These are phyloP conservation scores for Lota lota DNA, from an alignment of 2,113 vertebrate genomes.

Conservation along the genomic window DNA sequence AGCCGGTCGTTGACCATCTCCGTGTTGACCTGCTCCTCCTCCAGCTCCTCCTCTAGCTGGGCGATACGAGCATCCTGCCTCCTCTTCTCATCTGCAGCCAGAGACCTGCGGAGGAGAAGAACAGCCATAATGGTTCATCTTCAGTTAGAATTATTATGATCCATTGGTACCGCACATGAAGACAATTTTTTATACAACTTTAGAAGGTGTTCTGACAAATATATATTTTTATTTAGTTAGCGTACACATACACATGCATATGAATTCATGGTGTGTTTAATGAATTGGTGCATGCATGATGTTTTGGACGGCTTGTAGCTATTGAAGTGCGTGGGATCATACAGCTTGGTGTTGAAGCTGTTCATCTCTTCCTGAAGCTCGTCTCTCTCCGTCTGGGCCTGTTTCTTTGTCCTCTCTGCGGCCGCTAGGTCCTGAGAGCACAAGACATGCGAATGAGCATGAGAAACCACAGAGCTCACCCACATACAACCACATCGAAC, in stretches of 20 bases:
- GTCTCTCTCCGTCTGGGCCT: slow-evolving; percentile 88
- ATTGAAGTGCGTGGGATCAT: slow-evolving; percentile 34
- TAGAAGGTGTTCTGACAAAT: background rate
- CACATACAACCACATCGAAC: no score
- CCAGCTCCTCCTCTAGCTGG: slow-evolving; percentile 92
- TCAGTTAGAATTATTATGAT: no score
- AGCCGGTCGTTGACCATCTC: slow-evolving; percentile 87
- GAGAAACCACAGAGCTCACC: background rate
- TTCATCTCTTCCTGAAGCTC: slow-evolving; percentile 93
- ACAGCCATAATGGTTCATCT: background rate
- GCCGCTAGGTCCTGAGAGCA: slow-evolving; percentile 84
- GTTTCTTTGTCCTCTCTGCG: slow-evolving; percentile 86
- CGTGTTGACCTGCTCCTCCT: slow-evolving; percentile 88
- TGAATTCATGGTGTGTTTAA: no score
- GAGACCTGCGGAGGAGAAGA: slow-evolving; percentile 45
- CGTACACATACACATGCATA: no score
- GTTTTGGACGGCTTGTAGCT: background rate
- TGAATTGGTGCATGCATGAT: background rate
- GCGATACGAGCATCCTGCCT: slow-evolving; percentile 87
- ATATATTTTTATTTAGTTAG: no score
- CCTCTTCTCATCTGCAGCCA: slow-evolving; percentile 82
- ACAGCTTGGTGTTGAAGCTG: slow-evolving; percentile 87
- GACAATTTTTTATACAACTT: background rate
- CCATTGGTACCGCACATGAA: no score
- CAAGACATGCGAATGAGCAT: background rate